Conservation (phyloP, 1,140 invertebrate species). For the Drosophila baimaii region DNA sequence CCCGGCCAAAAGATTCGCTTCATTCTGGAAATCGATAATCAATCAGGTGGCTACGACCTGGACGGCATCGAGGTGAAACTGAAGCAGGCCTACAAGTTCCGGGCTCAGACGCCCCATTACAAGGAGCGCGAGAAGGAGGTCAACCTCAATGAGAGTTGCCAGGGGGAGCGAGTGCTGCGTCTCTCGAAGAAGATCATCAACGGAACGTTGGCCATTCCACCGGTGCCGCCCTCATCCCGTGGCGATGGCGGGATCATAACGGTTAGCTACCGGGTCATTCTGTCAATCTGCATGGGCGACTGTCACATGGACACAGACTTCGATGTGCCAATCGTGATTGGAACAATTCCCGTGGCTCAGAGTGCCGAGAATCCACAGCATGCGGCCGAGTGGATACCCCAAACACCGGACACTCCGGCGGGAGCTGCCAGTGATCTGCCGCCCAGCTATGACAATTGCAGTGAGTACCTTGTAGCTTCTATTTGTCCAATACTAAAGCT, state of each 20-base stretch:
- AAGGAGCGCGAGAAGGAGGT: constrained; percentile 40
- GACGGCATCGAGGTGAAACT: constrained; percentile 43
- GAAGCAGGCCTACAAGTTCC: constrained; percentile 54
- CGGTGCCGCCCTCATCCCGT: constrained; percentile 84
- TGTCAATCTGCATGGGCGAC: constrained; percentile 54
- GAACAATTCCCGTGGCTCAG: constrained; percentile 67
- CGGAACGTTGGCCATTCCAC: constrained; percentile 58
- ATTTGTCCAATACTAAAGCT: no score
- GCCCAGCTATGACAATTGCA: constrained; percentile 69
- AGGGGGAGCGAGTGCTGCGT: constrained; percentile 53
- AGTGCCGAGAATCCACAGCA: constrained; percentile 55
- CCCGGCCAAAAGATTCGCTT: constrained; percentile 72
- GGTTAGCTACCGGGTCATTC: constrained; percentile 48
- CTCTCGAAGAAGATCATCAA: constrained; percentile 63
- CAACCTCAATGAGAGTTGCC: constrained; percentile 23
- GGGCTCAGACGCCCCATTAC: constrained; percentile 41
- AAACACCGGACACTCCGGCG: constrained; percentile 68
- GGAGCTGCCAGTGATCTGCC: constrained; percentile 61
- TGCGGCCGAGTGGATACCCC: constrained; percentile 61
- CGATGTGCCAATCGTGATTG: constrained; percentile 64
- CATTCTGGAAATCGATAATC: constrained; percentile 62
- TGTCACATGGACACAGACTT: constrained; percentile 62
- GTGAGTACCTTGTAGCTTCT: no score
- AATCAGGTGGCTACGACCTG: constrained; percentile 63
- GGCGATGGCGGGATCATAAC: constrained; percentile 54